Evolutionary conservation across 2,113 vertebrate species (phyloP).

Genomic region (Oostethus manadensis): DNA sequence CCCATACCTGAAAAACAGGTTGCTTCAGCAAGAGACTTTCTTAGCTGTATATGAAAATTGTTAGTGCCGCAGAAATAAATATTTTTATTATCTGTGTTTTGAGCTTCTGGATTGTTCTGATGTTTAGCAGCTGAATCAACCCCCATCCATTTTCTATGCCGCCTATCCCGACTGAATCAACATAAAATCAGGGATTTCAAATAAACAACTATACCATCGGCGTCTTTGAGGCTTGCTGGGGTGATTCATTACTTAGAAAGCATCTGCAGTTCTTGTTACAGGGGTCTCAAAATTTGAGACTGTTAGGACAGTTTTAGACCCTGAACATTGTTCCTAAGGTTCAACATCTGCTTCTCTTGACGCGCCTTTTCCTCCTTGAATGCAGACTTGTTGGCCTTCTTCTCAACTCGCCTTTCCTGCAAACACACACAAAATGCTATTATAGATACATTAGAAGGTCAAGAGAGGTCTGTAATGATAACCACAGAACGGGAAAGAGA

Average conservation of each 20-base stretch:
- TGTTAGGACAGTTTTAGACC: slow-evolving; percentile 81
- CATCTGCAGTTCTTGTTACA: not conserved
- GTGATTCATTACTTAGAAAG: too few relatives aligned
- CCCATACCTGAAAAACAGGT: not conserved
- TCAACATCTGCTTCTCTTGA: slow-evolving; percentile 87
- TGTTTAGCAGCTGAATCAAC: too few relatives aligned
- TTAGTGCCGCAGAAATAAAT: too few relatives aligned
- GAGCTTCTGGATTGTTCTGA: too few relatives aligned
- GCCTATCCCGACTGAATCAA: too few relatives aligned
- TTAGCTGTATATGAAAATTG: not conserved
- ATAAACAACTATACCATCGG: too few relatives aligned
- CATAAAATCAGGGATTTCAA: too few relatives aligned
- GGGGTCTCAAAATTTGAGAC: not conserved
- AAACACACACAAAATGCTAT: not conserved
- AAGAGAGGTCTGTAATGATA: not conserved
- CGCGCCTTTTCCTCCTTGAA: slow-evolving; percentile 87
- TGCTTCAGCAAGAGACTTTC: too few relatives aligned
- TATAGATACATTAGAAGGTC: not conserved
- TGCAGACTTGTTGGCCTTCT: slow-evolving; percentile 86
- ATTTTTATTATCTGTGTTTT: too few relatives aligned
- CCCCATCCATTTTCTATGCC: too few relatives aligned
- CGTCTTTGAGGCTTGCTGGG: too few relatives aligned
- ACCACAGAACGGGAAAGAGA: too few relatives aligned
- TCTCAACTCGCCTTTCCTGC: slow-evolving; percentile 87
- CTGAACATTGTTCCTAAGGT: slow-evolving; percentile 80